Base-by-base conservation (phyloP, 2,797 vertebrate species). In the Rhinichthys osculus region DNA sequence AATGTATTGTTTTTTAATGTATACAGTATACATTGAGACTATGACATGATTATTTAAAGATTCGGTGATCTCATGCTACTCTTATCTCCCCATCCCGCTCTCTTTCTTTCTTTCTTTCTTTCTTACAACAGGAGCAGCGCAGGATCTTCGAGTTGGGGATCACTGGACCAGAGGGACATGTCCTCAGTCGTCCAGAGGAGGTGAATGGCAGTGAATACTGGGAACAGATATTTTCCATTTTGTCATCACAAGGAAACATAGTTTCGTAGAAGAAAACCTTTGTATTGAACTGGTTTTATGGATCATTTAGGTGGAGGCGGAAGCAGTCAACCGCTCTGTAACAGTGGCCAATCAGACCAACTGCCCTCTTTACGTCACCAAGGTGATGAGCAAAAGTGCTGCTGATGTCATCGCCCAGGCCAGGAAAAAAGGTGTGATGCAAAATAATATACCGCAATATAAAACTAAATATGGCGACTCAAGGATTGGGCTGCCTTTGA, bases 341-440 rank as follows among this genome's bases (percentile, higher is more conserved):
- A 99, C 98, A 17, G 97, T 99, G 2, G 98, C 98, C 93, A 99
- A 99, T 94, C 98, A 99, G 94, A 99, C 98, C 94, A 99, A 99
- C 95, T 99, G 98, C 83, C 98, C 98, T 0, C 96, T 99, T 40
- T 99, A 99, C 40, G 78, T 99, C 91, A 99, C 97, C 93, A 99
- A 98, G 93, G 98, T 99, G 95, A 99, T 99, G 98, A 99, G 98
- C 95, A 99, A 98, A 94, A 99, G 97, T 0, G 97, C 98, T 0
- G 97, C 98, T 1, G 98, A 99, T 87, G 97, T 99, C 93, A 99
- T 99, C 69, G 98, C 98, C 86, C 97, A 97, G 92, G 97, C 98
- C 83, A 95, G 98, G 94, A 99, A 99, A 95, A 99, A 98, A 94
- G 98, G 98, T 99, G 90, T 95, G 95, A 81, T 2, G 7, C 72